A percentile compares a stretch with the other conserved stretches of the same genome.
Evolutionary conservation across 53 echinoderm and acorn worm genomes (phyloP).

Genomic region (Holothuria scabra): DNA sequence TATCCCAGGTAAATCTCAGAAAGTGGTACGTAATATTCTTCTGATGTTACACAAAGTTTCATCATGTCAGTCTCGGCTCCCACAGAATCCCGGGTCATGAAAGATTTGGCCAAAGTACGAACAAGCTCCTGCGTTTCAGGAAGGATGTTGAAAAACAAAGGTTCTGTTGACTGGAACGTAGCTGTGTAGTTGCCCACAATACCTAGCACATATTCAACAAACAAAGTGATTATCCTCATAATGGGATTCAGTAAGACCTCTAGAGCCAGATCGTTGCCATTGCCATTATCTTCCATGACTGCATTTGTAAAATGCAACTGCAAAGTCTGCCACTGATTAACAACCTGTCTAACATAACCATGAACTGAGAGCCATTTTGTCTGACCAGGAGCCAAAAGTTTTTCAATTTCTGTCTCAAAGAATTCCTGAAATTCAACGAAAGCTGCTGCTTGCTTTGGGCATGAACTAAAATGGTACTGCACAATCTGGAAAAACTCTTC

Average conservation of each 20-base stretch:
- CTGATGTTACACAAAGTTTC: conserved; percentile 1
- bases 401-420: not conserved
- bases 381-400: conserved; percentile 5
- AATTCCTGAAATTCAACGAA: conserved; percentile 21
- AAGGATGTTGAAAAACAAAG: conserved; percentile 2
- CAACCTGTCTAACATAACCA: not conserved
- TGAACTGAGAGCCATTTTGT: conserved; percentile 26
- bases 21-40: conserved; percentile 1
- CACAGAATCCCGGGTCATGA: conserved; percentile 26
- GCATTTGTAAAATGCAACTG: conserved; percentile 31
- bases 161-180: conserved; percentile 6
- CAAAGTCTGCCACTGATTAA: conserved; percentile 4
- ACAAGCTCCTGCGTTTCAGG: not conserved
- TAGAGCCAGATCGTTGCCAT: conserved; percentile 10
- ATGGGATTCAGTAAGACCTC: conserved; percentile 17
- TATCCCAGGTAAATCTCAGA: conserved; percentile 18
- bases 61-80: not conserved
- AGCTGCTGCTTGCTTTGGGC: not conserved
- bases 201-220: conserved; percentile 22
- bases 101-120: conserved; percentile 18
- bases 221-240: conserved; percentile 10
- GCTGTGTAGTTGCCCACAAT: not conserved
- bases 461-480: conserved; percentile 1
- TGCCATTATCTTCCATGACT: conserved; percentile 10
- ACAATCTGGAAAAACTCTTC: conserved; percentile 21